Conservation (phyloP, 2,797 vertebrate species). For the Arrhamphus sclerolepis region DNA sequence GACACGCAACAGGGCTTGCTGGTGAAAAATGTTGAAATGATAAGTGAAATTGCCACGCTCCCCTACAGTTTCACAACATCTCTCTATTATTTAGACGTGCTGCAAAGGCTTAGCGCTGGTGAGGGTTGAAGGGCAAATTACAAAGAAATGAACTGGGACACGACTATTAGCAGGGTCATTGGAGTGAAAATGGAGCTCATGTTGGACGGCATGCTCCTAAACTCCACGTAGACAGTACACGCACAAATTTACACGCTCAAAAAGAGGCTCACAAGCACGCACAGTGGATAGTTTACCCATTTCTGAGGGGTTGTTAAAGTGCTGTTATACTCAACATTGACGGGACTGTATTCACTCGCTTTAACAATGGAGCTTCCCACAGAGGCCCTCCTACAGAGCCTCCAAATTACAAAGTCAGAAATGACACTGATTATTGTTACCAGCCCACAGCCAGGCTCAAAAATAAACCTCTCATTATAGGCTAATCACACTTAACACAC, state of each 20-base stretch:
- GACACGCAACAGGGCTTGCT: no score
- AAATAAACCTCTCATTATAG: constrained; percentile 44
- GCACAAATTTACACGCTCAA: constrained; percentile 12
- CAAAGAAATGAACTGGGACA: constrained; percentile 51
- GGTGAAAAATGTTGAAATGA: no score
- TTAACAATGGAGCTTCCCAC: constrained; percentile 42
- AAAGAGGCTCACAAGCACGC: constrained; percentile 15
- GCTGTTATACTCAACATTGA: constrained; percentile 14
- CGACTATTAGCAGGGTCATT: constrained; percentile 71
- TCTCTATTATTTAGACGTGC: background rate
- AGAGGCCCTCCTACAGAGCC: constrained; percentile 37
- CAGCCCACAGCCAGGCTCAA: constrained; percentile 42
- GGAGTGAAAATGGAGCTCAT: constrained; percentile 65
- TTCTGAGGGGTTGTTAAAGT: constrained; percentile 13
- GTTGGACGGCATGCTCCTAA: constrained; percentile 45
- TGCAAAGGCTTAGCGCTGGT: constrained; percentile 19
- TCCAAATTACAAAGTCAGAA: constrained; percentile 49
- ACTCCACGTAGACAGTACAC: constrained; percentile 15
- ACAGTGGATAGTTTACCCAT: background rate
- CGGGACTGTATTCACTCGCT: constrained; percentile 14
- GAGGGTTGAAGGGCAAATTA: constrained; percentile 35
- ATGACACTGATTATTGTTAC: constrained; percentile 41
- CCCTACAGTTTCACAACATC: background rate
- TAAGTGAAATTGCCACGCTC: no score
- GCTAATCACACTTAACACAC: constrained; percentile 19